Evolutionary conservation across 2,113 vertebrate genomes (phyloP).

Genomic region (Otus sunia): DNA sequence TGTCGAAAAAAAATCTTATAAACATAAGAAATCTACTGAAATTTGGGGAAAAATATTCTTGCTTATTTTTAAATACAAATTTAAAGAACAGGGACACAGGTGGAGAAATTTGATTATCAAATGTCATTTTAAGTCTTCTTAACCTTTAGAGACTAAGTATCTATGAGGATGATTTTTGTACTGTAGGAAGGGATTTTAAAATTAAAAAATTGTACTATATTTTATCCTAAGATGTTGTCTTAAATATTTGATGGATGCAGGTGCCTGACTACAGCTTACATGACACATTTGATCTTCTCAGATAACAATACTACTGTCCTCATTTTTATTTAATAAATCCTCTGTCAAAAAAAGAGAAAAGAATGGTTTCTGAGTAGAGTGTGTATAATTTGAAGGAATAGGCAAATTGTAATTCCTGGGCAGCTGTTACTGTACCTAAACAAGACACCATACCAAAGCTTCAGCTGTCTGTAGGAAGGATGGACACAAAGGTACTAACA

Average conservation of each 20-base stretch:
- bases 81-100: neutral
- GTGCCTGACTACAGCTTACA: neutral
- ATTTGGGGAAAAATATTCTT: neutral
- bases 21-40: neutral
- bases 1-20: neutral
- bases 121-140: neutral
- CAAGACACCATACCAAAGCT: neutral
- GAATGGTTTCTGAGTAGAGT: neutral
- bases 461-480: neutral
- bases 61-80: neutral
- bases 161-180: neutral
- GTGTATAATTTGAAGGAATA: neutral
- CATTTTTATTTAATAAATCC: slow-evolving; percentile 23
- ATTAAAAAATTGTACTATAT: neutral
- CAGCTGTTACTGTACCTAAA: neutral
- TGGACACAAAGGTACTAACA: neutral
- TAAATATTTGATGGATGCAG: slow-evolving; percentile 44
- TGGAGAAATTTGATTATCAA: neutral
- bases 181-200: neutral
- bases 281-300: neutral
- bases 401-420: neutral
- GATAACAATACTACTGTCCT: neutral
- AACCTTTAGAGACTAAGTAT: neutral
- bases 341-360: neutral
- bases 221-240: slow-evolving; percentile 26